phyloP scores from a whole-genome alignment of 2,797 vertebrate genomes.

The Dallia pectoralis region DNA sequence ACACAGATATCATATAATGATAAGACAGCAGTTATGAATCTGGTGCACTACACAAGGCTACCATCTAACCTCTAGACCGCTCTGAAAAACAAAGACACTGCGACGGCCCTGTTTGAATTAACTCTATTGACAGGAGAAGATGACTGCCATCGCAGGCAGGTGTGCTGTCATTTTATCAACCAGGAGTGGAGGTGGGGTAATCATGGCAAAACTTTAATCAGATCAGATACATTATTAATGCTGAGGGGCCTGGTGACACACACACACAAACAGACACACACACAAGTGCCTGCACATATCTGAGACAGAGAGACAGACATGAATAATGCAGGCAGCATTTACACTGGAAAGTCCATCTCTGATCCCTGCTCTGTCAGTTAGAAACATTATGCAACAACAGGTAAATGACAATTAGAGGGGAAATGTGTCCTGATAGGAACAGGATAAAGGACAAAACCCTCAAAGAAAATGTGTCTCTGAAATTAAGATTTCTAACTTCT shows the following conservation, averaged over 20 bases:
- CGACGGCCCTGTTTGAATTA: conserved; percentile 35
- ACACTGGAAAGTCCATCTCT: conserved; percentile 79
- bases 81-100: not conserved
- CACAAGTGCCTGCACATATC: conserved; percentile 12
- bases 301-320: conserved; percentile 71
- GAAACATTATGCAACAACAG: conserved; percentile 75
- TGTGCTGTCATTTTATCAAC: conserved; percentile 73
- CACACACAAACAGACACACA: not conserved
- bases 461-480: not conserved
- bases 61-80: not conserved
- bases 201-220: conserved; percentile 84
- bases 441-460: not conserved
- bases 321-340: conserved; percentile 82
- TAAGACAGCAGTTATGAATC: too few species aligned
- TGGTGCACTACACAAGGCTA: too few species aligned
- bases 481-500: not conserved
- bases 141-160: conserved; percentile 67
- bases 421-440: conserved; percentile 49
- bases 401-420: conserved; percentile 72
- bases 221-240: conserved; percentile 84
- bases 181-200: conserved; percentile 72
- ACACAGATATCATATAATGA: not conserved
- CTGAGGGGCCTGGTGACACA: conserved; percentile 69
- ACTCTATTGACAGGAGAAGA: conserved; percentile 48
- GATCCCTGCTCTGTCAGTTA: conserved; percentile 79